These are phyloP conservation scores for Ypsolopha scabrella DNA, from an alignment of 2,888 invertebrate species.

Conservation along the genomic window DNA sequence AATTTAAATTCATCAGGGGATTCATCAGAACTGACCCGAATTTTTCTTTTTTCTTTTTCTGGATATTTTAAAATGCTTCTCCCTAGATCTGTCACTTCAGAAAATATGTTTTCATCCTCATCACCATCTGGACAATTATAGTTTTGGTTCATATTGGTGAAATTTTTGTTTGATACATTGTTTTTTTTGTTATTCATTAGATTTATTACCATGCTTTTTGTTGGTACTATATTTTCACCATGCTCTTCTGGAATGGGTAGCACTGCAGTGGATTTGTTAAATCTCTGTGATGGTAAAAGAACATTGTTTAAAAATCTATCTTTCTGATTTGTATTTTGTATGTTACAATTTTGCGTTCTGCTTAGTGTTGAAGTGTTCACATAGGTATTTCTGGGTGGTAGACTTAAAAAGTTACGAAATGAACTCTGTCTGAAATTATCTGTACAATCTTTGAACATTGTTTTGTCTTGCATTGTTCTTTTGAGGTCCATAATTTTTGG, in stretches of 20 bases:
- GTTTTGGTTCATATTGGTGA: neutral
- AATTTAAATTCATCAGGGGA: neutral
- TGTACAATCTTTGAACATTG: constrained; percentile 26
- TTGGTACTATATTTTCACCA: constrained; percentile 7
- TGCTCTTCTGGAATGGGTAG: constrained; percentile 21
- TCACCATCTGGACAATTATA: neutral
- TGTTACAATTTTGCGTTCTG: constrained; percentile 1
- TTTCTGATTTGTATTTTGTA: constrained; percentile 19
- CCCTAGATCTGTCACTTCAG: neutral
- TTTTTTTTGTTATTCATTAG: neutral
- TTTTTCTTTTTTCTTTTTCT: neutral
- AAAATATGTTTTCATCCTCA: neutral
- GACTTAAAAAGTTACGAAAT: constrained; percentile 22
- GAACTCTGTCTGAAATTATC: constrained; percentile 24
- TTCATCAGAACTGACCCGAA: neutral
- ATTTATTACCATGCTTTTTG: constrained; percentile 8
- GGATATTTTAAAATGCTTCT: constrained; percentile 2
- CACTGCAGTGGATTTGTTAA: constrained; percentile 27
- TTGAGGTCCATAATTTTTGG: constrained; percentile 16
- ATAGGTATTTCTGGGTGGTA: constrained; percentile 3
- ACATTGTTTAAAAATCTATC: constrained; percentile 37
- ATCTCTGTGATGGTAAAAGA: constrained; percentile 41
- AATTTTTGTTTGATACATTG: neutral
- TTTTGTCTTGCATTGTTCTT: constrained; percentile 20
- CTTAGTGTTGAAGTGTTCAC: neutral